A percentile compares a stretch with the other conserved stretches of the same genome.
Conservation (phyloP, 2,797 vertebrate genomes). For the Sebastes hubbsi region DNA sequence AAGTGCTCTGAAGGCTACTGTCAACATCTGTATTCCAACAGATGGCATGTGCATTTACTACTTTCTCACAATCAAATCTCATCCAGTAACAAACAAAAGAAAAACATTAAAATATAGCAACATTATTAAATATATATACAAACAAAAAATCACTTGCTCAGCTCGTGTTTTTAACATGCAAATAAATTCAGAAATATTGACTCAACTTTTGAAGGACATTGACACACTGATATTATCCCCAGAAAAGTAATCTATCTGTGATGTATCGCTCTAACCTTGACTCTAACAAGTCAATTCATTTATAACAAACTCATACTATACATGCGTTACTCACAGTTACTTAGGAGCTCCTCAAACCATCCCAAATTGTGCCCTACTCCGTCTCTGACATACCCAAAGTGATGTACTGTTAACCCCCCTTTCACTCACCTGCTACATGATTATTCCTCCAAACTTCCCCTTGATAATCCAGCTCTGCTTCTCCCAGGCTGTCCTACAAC, state of each 20-base stretch:
- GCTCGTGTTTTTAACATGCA: neutral
- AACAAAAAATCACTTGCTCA: neutral
- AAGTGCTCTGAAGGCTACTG: neutral
- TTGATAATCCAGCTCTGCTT: neutral
- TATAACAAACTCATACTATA: neutral
- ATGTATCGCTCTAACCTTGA: neutral
- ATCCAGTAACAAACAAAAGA: neutral
- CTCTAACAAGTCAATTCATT: neutral
- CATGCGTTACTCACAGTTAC: neutral
- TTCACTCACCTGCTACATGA: neutral
- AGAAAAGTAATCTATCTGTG: neutral
- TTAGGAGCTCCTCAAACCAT: neutral
- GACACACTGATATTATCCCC: neutral
- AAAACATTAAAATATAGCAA: neutral
- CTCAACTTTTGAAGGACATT: neutral
- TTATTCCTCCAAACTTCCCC: neutral
- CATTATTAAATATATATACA: neutral
- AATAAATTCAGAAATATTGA: neutral
- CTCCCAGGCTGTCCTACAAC: slow-evolving; percentile 23
- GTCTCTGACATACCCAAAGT: neutral
- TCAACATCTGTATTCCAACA: neutral
- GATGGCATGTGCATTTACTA: neutral
- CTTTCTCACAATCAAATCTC: neutral
- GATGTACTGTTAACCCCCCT: neutral
- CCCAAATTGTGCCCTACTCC: neutral